These are phyloP conservation scores for Adelges cooleyi DNA, from an alignment of 1,140 invertebrate species.

Conservation along the genomic window DNA sequence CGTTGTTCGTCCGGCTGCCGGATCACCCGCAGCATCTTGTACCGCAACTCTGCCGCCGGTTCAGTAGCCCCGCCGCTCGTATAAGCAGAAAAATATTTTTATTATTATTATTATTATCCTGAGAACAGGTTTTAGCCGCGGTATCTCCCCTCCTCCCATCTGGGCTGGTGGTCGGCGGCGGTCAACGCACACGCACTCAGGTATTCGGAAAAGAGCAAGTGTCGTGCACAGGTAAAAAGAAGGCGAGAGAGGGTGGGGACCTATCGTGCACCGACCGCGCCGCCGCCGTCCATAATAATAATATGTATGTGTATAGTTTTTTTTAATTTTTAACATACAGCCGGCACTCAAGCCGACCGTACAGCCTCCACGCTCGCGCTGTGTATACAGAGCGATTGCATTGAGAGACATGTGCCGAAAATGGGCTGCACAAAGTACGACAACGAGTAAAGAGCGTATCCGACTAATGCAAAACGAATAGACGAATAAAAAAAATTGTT, in stretches of 20 bases:
- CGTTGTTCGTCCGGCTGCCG: not conserved
- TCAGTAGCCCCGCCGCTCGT: too few species aligned
- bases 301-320: not conserved
- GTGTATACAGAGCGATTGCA: not conserved
- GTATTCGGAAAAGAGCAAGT: slow-evolving; percentile 22
- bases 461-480: too few species aligned
- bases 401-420: too few species aligned
- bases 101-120: too few species aligned
- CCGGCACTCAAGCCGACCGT: not conserved
- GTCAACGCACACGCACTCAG: slow-evolving; percentile 11
- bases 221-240: not conserved
- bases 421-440: too few species aligned
- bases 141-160: not conserved
- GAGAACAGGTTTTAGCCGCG: not conserved
- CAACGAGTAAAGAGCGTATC: too few species aligned
- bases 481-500: too few species aligned
- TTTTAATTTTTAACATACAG: slow-evolving; percentile 1
- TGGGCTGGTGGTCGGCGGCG: not conserved
- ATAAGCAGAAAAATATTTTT: too few species aligned
- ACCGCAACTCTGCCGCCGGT: not conserved
- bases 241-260: not conserved
- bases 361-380: not conserved
- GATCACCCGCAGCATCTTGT: not conserved
- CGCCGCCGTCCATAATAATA: not conserved
- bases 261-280: not conserved